Conservation (phyloP, 2,797 vertebrate species). For the Eremophila alpestris region DNA sequence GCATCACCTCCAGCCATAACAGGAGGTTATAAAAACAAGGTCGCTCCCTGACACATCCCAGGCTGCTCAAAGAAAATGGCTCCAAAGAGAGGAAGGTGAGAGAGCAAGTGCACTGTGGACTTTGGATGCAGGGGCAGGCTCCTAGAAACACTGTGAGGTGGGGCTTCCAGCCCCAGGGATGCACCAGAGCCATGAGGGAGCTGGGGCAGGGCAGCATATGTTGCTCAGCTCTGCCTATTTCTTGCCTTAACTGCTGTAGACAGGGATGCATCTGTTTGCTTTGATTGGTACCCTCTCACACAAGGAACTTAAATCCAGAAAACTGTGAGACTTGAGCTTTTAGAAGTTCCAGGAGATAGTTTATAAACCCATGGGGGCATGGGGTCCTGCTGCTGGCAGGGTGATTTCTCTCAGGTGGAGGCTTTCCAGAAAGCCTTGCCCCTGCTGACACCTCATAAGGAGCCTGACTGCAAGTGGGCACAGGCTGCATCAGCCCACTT, state of each 20-base stretch:
- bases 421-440: background rate
- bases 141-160: rapidly evolving
- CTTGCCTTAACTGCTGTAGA: background rate
- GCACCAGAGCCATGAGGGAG: rapidly evolving
- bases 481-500: background rate
- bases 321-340: rapidly evolving
- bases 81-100: background rate
- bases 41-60: constrained; percentile 9
- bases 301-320: background rate
- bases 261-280: background rate
- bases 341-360: background rate
- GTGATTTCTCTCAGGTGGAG: background rate
- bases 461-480: background rate
- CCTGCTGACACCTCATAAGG: background rate
- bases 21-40: constrained; percentile 53
- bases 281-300: background rate
- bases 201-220: rapidly evolving
- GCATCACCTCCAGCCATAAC: constrained; percentile 47
- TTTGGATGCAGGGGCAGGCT: background rate
- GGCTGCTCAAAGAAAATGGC: background rate
- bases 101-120: background rate
- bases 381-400: background rate
- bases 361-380: background rate
- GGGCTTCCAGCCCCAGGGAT: background rate
- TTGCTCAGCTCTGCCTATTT: background rate